A percentile compares a stretch with the other conserved stretches of the same genome.
Conservation (phyloP, 2,113 vertebrate genomes). For the Halichoeres trimaculatus region DNA sequence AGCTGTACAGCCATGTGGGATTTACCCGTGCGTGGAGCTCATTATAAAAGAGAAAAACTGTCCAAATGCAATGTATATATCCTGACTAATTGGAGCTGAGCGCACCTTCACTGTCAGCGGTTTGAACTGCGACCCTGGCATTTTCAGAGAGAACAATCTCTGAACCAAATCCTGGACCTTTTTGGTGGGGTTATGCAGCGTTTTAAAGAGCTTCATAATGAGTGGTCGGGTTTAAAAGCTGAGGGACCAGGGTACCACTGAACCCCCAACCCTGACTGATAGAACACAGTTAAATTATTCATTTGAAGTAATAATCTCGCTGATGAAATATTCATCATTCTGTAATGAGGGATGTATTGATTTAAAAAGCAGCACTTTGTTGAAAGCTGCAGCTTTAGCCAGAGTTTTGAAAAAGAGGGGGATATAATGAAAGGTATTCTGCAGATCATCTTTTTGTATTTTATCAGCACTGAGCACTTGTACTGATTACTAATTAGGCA, state of each 20-base stretch:
- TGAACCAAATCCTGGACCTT: conserved; percentile 67
- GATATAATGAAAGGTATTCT: conserved; percentile 64
- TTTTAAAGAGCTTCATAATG: conserved; percentile 70
- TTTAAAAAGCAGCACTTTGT: conserved; percentile 80
- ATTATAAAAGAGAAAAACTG: conserved; percentile 59
- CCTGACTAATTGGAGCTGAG: conserved; percentile 68
- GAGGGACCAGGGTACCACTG: conserved; percentile 66
- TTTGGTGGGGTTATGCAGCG: conserved; percentile 44
- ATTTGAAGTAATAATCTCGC: conserved; percentile 81
- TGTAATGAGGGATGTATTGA: conserved; percentile 82
- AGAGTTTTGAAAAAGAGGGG: neutral
- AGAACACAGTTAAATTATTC: conserved; percentile 82
- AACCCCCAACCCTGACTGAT: conserved; percentile 75
- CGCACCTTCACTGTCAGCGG: conserved; percentile 59
- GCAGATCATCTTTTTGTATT: conserved; percentile 61
- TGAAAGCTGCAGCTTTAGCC: conserved; percentile 52
- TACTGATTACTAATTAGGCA: conserved; percentile 71
- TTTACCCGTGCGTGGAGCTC: conserved; percentile 35
- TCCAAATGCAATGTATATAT: conserved; percentile 47
- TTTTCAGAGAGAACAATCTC: conserved; percentile 63
- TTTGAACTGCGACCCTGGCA: conserved; percentile 69
- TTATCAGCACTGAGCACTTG: conserved; percentile 60
- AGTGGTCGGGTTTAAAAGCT: conserved; percentile 75
- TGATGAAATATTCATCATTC: conserved; percentile 82
- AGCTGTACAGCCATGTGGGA: conserved; percentile 33